Conservation (phyloP, 2,797 vertebrate genomes). For the Microctenopoma lineatum region DNA sequence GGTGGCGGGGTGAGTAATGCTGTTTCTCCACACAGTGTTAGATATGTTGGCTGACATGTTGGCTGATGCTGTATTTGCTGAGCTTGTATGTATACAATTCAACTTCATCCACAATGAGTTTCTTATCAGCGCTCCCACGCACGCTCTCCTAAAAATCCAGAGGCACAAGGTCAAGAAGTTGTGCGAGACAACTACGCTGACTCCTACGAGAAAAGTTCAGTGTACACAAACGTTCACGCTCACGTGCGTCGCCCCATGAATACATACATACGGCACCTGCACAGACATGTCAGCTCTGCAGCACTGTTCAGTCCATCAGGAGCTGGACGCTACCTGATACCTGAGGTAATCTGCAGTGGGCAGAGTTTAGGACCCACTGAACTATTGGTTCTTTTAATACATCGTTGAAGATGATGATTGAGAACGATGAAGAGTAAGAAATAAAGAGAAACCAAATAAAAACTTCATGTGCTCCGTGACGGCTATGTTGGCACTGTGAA, state of each 20-base stretch:
- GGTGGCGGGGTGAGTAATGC: slow-evolving; percentile 26
- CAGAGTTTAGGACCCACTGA: too few relatives aligned
- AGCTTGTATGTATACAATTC: slow-evolving; percentile 9
- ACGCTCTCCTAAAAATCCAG: slow-evolving; percentile 4
- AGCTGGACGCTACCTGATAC: too few relatives aligned
- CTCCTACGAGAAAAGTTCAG: slow-evolving; percentile 51
- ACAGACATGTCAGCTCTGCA: not conserved
- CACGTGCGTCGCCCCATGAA: slow-evolving; percentile 24
- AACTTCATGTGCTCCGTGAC: slow-evolving; percentile 27
- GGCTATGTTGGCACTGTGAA: slow-evolving; percentile 26
- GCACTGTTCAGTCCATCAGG: too few relatives aligned
- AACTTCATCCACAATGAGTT: slow-evolving; percentile 22
- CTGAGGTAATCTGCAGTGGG: too few relatives aligned
- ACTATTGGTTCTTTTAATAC: too few relatives aligned
- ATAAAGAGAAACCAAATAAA: slow-evolving; percentile 8
- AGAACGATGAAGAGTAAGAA: not conserved
- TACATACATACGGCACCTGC: not conserved
- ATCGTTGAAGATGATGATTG: too few relatives aligned
- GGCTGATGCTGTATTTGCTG: slow-evolving; percentile 3
- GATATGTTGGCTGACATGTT: not conserved
- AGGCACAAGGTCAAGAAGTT: slow-evolving; percentile 54
- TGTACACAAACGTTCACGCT: slow-evolving; percentile 49
- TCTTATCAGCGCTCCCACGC: slow-evolving; percentile 54
- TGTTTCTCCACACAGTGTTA: slow-evolving; percentile 7
- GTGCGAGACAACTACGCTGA: slow-evolving; percentile 8